A percentile compares a stretch with the other conserved stretches of the same genome.
Evolutionary conservation across 2,797 vertebrate genomes (phyloP).

Genomic region (Anableps anableps): DNA sequence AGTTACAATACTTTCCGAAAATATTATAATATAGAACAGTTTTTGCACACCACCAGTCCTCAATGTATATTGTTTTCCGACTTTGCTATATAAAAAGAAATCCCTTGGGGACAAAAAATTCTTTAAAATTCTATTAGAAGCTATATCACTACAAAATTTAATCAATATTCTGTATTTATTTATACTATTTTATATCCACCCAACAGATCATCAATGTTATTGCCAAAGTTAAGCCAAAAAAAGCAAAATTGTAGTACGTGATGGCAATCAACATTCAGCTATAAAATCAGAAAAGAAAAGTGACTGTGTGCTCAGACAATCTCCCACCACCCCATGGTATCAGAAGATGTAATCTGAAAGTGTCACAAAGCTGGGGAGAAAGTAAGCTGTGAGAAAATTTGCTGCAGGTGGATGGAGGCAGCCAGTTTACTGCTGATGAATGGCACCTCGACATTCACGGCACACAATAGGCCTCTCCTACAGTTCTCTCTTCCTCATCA

Average conservation of each 20-base stretch:
- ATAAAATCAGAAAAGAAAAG: conserved; percentile 29
- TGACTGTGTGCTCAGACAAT: conserved; percentile 17
- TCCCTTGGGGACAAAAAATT: not conserved
- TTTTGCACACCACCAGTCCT: not conserved
- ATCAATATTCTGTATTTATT: not conserved
- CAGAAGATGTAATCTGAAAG: conserved; percentile 36
- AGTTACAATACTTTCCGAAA: not conserved
- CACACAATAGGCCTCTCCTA: conserved; percentile 67
- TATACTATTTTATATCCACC: not conserved
- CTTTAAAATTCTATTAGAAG: not conserved
- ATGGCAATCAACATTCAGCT: conserved; percentile 22
- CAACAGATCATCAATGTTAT: not conserved
- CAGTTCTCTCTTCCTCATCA: conserved; percentile 37
- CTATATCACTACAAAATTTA: not conserved
- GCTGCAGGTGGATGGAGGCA: conserved; percentile 58
- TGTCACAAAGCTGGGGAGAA: conserved; percentile 34
- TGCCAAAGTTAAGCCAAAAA: not conserved
- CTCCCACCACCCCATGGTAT: conserved; percentile 10
- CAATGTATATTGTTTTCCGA: not conserved
- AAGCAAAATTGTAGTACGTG: not conserved
- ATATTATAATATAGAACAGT: not conserved
- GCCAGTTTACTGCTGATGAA: conserved; percentile 63
- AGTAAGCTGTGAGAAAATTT: conserved; percentile 62
- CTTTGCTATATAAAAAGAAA: not conserved
- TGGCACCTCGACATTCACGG: conserved; percentile 67